These are phyloP conservation scores for Microchirus variegatus DNA, from an alignment of 2,797 vertebrate species.

Conservation along the genomic window DNA sequence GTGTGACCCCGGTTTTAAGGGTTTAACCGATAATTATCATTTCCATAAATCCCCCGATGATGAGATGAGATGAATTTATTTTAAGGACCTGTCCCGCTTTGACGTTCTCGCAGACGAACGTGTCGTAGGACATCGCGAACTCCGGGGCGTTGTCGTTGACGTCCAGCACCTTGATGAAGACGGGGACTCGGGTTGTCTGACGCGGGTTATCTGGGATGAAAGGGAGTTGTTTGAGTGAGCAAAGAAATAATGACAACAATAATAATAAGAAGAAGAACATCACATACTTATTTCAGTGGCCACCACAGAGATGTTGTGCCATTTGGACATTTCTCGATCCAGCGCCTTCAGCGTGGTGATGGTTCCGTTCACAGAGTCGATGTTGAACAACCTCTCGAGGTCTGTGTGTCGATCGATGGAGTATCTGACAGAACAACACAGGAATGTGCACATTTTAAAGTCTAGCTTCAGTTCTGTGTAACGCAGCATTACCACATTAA, in stretches of 20 bases:
- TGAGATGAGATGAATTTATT: neutral
- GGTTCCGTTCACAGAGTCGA: constrained; percentile 92
- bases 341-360: constrained; percentile 91
- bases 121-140: constrained; percentile 96
- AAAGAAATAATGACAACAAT: neutral
- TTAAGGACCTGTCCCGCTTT: constrained; percentile 90
- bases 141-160: constrained; percentile 98
- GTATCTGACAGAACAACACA: constrained; percentile 81
- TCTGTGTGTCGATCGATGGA: constrained; percentile 94
- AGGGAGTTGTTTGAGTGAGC: neutral
- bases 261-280: neutral
- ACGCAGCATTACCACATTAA: too few species aligned
- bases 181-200: constrained; percentile 90
- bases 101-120: constrained; percentile 97
- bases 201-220: constrained; percentile 88
- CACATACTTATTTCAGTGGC: constrained; percentile 92
- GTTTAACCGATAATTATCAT: too few species aligned
- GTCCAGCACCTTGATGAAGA: constrained; percentile 95
- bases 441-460: too few species aligned
- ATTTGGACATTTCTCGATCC: constrained; percentile 92
- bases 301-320: constrained; percentile 95
- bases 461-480: too few species aligned
- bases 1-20: too few species aligned
- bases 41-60: too few species aligned
- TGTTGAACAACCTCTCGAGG: constrained; percentile 91